Evolutionary conservation across 2,888 invertebrate species (phyloP), one percentile per base, ranked within the genome.

Genomic region (Standfussiana lucernea): DNA sequence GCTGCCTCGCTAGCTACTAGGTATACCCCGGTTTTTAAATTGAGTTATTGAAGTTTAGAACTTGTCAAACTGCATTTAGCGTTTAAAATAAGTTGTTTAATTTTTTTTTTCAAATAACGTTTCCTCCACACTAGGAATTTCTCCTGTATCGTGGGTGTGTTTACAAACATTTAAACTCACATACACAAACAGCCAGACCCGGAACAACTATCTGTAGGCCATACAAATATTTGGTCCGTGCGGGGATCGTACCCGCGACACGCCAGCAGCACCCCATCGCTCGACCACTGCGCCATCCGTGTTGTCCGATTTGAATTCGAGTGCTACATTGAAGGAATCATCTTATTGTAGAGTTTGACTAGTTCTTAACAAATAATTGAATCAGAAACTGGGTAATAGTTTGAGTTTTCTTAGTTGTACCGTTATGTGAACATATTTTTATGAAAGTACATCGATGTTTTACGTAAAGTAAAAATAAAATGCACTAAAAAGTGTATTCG

Each of bases 1-100:
- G 76, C 79, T 89, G 86, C 89, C 86, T 89, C 85, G 64, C 40
- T 85, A 87, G 87, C 67, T 59, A 70, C 53, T 83, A 84, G 72
- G 67, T 35, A 21, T 35, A 37, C 8, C 40, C 64, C 40, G 13
- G 40, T 64, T 64, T 64, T 64, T 18, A 7, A n/a, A 28, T 18
- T 40, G 15, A 40, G 42, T 64, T 2, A n/a, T n/a, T 64, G 64
- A 64, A 40, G n/a, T 40, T 64, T 28, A 40, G 40, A 40, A 64
- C 64, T 64, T 64, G n/a, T 40, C n/a, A 40, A 40, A 64, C 15
- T 40, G 24, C 40, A 40, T 18, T 35, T 35, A 11, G 21, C 10
- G 21, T 59, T 32, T 18, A 56, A n/a, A n/a, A n/a, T n/a, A n/a
- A n/a, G n/a, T n/a, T n/a, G n/a, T n/a, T n/a, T n/a, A n/a, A n/a